These are phyloP conservation scores for Entomobrya proxima DNA, from an alignment of 2,888 invertebrate species.

Conservation along the genomic window DNA sequence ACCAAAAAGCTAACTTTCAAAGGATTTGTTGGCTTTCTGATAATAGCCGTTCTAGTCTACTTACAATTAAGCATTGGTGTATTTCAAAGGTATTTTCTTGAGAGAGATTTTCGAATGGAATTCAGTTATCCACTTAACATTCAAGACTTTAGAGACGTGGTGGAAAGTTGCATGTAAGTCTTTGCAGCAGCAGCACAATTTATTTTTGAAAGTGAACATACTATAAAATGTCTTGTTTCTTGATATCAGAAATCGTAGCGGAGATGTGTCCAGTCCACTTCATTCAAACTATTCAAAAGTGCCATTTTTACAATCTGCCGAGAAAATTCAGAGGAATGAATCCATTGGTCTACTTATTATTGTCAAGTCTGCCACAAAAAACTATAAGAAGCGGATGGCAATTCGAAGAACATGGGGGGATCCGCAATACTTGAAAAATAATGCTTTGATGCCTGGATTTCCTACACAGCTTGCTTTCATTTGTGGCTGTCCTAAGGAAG, in stretches of 20 bases:
- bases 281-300: conserved; percentile 40
- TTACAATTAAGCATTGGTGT: conserved; percentile 8
- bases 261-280: too few relatives aligned
- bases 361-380: conserved; percentile 84
- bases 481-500: conserved; percentile 44
- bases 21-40: neutral
- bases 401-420: conserved; percentile 87
- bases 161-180: conserved; percentile 47
- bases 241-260: too few relatives aligned
- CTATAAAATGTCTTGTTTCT: too few relatives aligned
- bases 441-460: neutral
- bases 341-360: conserved; percentile 80
- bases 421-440: conserved; percentile 25
- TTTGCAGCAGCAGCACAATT: too few relatives aligned
- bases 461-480: conserved; percentile 71
- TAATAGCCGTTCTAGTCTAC: neutral
- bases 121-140: conserved; percentile 53
- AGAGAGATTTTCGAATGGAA: conserved; percentile 38
- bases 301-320: conserved; percentile 16
- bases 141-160: conserved; percentile 41
- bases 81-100: conserved; percentile 22
- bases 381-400: conserved; percentile 82
- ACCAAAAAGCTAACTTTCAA: neutral
- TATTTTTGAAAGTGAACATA: too few relatives aligned
- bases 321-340: neutral